Conservation (phyloP, 1,140 invertebrate species). For the Drosophila seguyi region DNA sequence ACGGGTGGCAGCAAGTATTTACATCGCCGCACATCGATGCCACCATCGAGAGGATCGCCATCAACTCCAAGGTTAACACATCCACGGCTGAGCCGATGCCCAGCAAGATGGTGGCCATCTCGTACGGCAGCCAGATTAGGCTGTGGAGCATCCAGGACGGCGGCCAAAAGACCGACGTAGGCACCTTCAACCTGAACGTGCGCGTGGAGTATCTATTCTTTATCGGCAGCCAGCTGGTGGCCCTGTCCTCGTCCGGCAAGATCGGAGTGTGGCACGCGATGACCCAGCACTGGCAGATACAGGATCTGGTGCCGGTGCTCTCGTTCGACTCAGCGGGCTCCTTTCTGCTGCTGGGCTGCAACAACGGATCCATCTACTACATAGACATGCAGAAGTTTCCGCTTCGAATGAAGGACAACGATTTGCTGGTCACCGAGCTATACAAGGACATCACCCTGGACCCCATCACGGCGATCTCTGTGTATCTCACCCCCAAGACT, state of each 20-base stretch:
- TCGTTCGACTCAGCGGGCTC: constrained; percentile 98
- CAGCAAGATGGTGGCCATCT: constrained; percentile 95
- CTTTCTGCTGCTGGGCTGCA: constrained; percentile 96
- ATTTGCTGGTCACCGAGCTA: constrained; percentile 97
- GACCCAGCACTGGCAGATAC: constrained; percentile 99
- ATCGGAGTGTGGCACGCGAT: constrained; percentile 99
- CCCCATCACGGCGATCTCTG: constrained; percentile 98
- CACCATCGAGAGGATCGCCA: constrained; percentile 95
- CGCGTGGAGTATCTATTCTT: constrained; percentile 98
- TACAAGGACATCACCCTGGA: constrained; percentile 97
- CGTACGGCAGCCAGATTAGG: constrained; percentile 93
- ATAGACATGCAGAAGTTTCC: constrained; percentile 99
- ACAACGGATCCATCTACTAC: constrained; percentile 98
- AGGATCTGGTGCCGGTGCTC: constrained; percentile 97
- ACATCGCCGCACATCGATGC: constrained; percentile 96
- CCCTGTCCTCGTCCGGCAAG: constrained; percentile 96
- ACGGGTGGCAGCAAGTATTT: constrained; percentile 97
- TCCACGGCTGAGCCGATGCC: constrained; percentile 85
- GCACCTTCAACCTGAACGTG: constrained; percentile 96
- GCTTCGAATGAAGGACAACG: constrained; percentile 99
- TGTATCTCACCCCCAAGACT: constrained; percentile 97
- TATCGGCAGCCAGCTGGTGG: constrained; percentile 98
- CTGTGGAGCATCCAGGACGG: constrained; percentile 96
- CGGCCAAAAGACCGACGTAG: constrained; percentile 91
- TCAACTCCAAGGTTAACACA: constrained; percentile 94